These are phyloP conservation scores for Bungarus multicinctus DNA, from an alignment of 2,113 vertebrate species.

Conservation along the genomic window DNA sequence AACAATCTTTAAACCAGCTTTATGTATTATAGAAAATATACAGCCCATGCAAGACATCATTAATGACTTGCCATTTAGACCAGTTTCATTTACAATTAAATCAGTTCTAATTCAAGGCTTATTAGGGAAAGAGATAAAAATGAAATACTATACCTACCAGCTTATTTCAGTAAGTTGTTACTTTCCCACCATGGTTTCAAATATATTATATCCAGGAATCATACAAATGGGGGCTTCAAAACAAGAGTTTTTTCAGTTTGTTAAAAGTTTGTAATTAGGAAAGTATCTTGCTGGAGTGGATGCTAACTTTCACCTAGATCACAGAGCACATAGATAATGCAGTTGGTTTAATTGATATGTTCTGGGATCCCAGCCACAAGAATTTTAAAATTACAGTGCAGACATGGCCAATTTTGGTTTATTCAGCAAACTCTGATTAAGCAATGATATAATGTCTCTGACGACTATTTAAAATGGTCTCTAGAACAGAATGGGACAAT, in stretches of 20 bases:
- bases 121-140: not conserved
- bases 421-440: not conserved
- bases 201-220: not conserved
- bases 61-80: not conserved
- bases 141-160: not conserved
- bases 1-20: not conserved
- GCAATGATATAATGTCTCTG: not conserved
- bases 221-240: not conserved
- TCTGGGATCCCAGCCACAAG: not conserved
- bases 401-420: not conserved
- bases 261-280: not conserved
- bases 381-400: not conserved
- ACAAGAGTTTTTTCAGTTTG: not conserved
- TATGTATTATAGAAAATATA: not conserved
- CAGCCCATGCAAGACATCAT: not conserved
- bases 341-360: not conserved
- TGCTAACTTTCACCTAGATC: not conserved
- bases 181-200: not conserved
- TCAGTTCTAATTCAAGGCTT: not conserved
- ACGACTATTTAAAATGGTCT: not conserved
- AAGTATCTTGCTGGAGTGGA: not conserved
- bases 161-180: not conserved
- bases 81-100: not conserved
- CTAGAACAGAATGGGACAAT: not conserved
- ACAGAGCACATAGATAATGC: not conserved